A percentile compares a stretch with the other conserved stretches of the same genome.
These are phyloP conservation scores for Vanacampus margaritifer DNA, from an alignment of 2,113 vertebrate species.

Conservation along the genomic window DNA sequence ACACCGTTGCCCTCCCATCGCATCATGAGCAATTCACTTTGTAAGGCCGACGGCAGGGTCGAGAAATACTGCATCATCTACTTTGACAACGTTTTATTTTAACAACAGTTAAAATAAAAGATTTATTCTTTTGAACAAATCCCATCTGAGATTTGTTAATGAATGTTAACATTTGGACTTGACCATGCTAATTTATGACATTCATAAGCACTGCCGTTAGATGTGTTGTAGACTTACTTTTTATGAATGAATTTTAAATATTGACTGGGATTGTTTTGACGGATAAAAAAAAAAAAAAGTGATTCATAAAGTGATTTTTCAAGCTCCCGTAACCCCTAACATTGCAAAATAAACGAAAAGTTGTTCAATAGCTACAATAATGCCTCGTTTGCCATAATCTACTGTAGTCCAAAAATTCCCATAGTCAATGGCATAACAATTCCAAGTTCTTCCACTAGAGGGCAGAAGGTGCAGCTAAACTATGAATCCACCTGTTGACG, in stretches of 20 bases:
- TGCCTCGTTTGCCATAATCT: no score
- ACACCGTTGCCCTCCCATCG: neutral
- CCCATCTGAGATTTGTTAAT: neutral
- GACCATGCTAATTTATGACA: conserved; percentile 19
- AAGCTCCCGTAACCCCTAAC: no score
- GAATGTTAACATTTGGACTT: neutral
- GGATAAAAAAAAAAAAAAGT: no score
- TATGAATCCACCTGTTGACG: no score
- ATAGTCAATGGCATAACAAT: no score
- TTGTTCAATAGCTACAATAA: neutral
- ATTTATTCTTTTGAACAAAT: neutral
- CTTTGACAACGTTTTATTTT: neutral
- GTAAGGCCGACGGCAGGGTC: conserved; percentile 1
- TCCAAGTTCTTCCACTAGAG: no score
- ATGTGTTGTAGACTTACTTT: neutral
- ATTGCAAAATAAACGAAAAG: neutral
- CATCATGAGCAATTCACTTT: neutral
- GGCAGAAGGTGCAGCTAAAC: no score
- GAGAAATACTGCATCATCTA: neutral
- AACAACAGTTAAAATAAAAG: neutral
- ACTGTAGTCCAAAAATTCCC: no score
- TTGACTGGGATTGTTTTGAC: neutral
- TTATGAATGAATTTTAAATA: neutral
- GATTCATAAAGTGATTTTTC: no score
- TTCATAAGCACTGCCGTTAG: neutral